These are phyloP conservation scores for Apostichopus japonicus DNA, from an alignment of 35 echinoderm and acorn worm genomes.

Conservation along the genomic window DNA sequence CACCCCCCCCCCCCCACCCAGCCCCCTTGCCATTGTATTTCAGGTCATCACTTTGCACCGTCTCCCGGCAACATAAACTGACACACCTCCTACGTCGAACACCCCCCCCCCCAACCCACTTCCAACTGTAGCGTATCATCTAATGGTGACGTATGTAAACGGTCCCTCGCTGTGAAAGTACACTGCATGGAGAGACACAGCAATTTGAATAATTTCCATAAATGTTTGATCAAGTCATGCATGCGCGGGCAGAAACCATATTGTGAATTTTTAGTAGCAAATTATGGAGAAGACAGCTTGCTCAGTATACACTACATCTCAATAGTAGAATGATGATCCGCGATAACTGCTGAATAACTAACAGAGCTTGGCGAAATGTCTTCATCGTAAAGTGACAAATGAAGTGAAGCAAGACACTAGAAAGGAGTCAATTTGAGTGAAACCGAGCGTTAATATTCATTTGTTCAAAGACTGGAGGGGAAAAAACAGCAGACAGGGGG, in stretches of 20 bases:
- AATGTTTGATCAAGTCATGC: background rate
- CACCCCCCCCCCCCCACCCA: no score
- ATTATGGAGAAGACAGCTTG: background rate
- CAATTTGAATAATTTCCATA: background rate
- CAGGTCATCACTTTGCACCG: no score
- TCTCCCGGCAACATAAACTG: no score
- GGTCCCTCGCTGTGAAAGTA: background rate
- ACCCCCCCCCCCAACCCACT: no score
- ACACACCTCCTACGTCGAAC: no score
- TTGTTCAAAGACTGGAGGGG: conserved; percentile 6
- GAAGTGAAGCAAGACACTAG: background rate
- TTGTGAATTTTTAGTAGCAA: background rate
- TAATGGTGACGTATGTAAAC: background rate
- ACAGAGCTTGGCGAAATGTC: conserved; percentile 31
- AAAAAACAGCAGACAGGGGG: background rate
- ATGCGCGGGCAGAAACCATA: background rate
- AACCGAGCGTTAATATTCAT: conserved; percentile 47
- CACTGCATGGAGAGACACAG: background rate
- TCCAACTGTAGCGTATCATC: background rate
- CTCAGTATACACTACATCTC: background rate
- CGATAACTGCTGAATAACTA: background rate
- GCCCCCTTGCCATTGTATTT: no score
- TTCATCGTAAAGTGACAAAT: conserved; percentile 12
- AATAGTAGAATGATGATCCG: no score
- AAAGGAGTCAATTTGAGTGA: conserved; percentile 23